Conservation (phyloP, 2,888 invertebrate genomes). For the Apamea monoglypha region DNA sequence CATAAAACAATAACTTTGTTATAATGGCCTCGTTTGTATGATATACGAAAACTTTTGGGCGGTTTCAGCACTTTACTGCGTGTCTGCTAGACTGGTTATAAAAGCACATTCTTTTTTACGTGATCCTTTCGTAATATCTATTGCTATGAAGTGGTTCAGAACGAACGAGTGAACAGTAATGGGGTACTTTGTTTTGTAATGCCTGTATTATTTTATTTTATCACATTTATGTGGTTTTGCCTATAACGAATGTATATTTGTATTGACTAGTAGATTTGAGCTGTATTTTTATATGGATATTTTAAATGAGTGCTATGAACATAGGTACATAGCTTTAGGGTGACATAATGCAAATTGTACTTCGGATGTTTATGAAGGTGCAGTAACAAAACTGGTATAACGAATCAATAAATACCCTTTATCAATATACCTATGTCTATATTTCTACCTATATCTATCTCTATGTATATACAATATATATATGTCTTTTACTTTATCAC, state of each 20-base stretch:
- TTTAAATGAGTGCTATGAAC: too few species aligned
- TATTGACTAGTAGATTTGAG: background rate
- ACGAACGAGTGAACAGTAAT: constrained; percentile 16
- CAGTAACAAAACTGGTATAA: background rate
- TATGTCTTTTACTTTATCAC: background rate
- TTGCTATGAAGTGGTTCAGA: constrained; percentile 12
- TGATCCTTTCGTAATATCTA: background rate
- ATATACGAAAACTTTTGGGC: constrained; percentile 25
- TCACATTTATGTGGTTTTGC: background rate
- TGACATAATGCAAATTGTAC: background rate
- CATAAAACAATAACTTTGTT: constrained; percentile 23
- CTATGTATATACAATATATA: too few species aligned
- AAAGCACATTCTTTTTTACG: constrained; percentile 26
- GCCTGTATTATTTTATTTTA: constrained; percentile 11
- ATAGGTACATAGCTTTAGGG: background rate
- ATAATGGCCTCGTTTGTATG: constrained; percentile 20
- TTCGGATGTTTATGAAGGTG: background rate
- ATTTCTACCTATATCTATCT: background rate
- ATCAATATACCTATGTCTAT: too few species aligned
- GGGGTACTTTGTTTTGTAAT: constrained; percentile 22
- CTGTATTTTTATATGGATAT: background rate
- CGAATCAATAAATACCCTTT: background rate
- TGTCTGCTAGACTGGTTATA: constrained; percentile 34
- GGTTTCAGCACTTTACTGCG: constrained; percentile 22
- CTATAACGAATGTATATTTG: background rate